Base-by-base conservation (phyloP, 2,888 invertebrate genomes). In the Chouioia cunea region DNA sequence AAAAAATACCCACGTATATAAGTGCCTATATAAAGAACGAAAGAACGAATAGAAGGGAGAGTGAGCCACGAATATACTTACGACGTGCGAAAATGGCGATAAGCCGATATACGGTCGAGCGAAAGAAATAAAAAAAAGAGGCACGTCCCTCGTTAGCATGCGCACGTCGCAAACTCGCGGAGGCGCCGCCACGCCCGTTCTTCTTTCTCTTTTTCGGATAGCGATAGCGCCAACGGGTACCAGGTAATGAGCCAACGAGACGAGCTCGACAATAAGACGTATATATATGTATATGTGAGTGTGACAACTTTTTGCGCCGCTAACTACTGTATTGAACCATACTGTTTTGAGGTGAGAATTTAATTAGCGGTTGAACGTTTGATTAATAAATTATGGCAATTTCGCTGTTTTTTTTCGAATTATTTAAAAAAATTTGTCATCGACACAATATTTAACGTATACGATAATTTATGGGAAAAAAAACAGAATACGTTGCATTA, bases 91-190 rank as follows among this genome's bases (percentile, higher is more conserved):
- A 58, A 22, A 46, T 36, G 15, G 46, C 58, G 46, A 15, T 23
- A 15, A 60, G 12, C 14, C 14, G 22, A 15, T 36, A 4, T n/a
- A n/a, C n/a, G n/a, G n/a, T n/a, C 57, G 57, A 23, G 22, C 8
- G 18, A 20, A 47, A 36, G 43, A 18, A 64, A 46, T 8, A 56
- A 62, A 53, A 50, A 65, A 43, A 57, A 59, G 44, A 15, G 44
- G 27, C 27, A 58, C 44, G 18, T 63, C 62, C 64, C 74, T 74
- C 54, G 66, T 76, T 75, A 73, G 63, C 69, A 70, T 73, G 70
- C 63, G 56, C 59, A 47, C 54, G 63, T 64, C 72, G 72, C 73
- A 71, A 44, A 46, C 47, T 52, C n/a, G 22, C 6, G 58, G 22
- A 16, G 46, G 50, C 66, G 57, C 58, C 27, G 59, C 44, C 27